A percentile compares a stretch with the other conserved stretches of the same genome.
These are phyloP conservation scores for Pantherophis alleghaniensis DNA, from an alignment of 2,797 vertebrate species.

Conservation along the genomic window DNA sequence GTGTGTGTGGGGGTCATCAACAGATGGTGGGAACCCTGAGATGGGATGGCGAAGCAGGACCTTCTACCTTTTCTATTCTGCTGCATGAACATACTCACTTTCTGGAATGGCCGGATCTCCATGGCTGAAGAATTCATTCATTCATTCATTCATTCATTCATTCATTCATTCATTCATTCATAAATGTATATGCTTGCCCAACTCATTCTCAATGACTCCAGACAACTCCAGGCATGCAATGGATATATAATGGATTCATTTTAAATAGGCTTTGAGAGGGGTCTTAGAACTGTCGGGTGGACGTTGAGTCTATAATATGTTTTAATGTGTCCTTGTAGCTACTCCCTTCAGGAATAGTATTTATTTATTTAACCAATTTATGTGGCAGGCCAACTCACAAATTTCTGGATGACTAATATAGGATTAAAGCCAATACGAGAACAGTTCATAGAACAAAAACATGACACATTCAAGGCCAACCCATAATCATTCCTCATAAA, in stretches of 20 bases:
- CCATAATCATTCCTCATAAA: neutral
- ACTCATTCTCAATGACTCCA: neutral
- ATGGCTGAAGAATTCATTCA: neutral
- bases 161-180: neutral
- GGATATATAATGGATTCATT: neutral
- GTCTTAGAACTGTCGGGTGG: neutral
- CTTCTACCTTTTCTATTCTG: neutral
- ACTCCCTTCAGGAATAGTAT: neutral
- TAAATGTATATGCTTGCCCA: neutral
- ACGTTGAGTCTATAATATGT: neutral
- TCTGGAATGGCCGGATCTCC: neutral
- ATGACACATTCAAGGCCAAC: neutral
- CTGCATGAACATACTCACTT: neutral
- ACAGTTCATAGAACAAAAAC: neutral
- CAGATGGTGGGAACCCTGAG: neutral
- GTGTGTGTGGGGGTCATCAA: neutral
- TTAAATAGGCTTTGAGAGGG: neutral
- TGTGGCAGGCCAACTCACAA: neutral
- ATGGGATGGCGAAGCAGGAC: neutral
- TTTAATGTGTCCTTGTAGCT: neutral
- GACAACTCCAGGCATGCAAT: neutral
- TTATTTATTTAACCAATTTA: neutral
- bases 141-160: neutral
- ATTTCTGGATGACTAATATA: neutral
- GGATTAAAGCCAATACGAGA: neutral